phyloP scores from a whole-genome alignment of 2,888 invertebrate genomes.

The Heliconius charithonia region DNA sequence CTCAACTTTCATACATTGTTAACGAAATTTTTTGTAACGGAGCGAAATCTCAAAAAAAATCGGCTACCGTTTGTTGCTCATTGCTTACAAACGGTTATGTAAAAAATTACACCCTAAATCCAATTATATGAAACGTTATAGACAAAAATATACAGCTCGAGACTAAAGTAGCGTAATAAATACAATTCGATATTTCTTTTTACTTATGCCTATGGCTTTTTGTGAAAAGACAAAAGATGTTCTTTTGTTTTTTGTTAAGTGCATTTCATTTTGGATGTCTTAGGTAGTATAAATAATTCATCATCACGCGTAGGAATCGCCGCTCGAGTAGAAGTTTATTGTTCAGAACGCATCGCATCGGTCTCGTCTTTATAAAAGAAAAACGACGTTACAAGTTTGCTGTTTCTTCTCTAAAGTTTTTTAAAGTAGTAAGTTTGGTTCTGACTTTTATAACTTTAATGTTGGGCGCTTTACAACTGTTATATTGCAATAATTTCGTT shows the following conservation, averaged over 20 bases:
- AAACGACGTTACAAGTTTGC: conserved; percentile 1
- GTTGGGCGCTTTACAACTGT: background rate
- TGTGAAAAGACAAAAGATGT: conserved; percentile 57
- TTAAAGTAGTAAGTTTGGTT: conserved; percentile 48
- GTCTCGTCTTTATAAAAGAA: conserved; percentile 15
- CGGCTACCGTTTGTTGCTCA: conserved; percentile 62
- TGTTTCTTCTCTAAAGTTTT: background rate
- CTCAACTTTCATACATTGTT: conserved; percentile 53
- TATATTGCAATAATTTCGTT: background rate
- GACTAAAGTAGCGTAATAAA: background rate
- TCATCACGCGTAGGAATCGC: conserved; percentile 75
- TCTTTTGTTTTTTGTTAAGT: conserved; percentile 78
- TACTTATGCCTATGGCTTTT: conserved; percentile 73
- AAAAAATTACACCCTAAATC: conserved; percentile 67
- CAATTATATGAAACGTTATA: conserved; percentile 60
- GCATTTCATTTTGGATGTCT: conserved; percentile 79
- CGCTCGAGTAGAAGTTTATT: conserved; percentile 71
- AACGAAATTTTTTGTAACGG: conserved; percentile 52
- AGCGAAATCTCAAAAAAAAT: conserved; percentile 54
- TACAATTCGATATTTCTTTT: conserved; percentile 72
- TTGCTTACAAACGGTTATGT: conserved; percentile 76
- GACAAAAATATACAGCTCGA: conserved; percentile 14
- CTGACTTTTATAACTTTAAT: background rate
- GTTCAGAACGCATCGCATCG: conserved; percentile 24
- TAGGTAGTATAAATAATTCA: conserved; percentile 82